Evolutionary conservation across 2,888 invertebrate species (phyloP).

Genomic region (Endomychus coccineus): DNA sequence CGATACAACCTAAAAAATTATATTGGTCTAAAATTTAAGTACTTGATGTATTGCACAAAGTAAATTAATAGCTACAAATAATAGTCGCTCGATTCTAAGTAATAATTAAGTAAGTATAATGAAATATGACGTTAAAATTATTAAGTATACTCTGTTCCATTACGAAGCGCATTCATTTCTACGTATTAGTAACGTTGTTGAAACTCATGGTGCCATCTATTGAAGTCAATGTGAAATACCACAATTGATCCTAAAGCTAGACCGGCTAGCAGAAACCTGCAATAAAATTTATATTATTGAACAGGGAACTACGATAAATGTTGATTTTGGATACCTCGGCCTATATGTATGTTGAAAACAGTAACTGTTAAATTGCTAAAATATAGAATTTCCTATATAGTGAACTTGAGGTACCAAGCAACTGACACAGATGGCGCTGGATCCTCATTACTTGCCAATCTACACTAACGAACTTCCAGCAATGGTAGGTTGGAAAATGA

Average conservation of each 20-base stretch:
- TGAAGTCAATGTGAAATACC: constrained; percentile 99
- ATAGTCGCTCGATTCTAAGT: background rate
- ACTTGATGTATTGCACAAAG: background rate
- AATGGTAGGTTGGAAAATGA: too few species aligned
- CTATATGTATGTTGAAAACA: too few species aligned
- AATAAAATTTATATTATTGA: constrained; percentile 36
- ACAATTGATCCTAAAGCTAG: constrained; percentile 96
- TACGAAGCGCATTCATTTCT: background rate
- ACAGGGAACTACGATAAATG: too few species aligned
- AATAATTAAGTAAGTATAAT: background rate
- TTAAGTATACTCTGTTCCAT: background rate
- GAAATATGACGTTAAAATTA: background rate
- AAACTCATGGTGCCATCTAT: constrained; percentile 95
- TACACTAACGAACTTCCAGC: too few species aligned
- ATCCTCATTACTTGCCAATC: too few species aligned
- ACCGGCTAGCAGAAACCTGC: constrained; percentile 94
- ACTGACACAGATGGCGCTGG: too few species aligned
- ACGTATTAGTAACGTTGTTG: constrained; percentile 76
- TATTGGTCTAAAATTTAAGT: background rate
- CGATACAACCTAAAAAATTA: too few species aligned
- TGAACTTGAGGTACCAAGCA: too few species aligned
- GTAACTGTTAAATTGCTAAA: too few species aligned
- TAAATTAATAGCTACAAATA: background rate
- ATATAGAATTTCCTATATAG: too few species aligned
- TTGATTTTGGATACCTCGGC: too few species aligned